These are phyloP conservation scores for Nothocercus julius DNA, from an alignment of 2,113 vertebrate genomes.

Conservation along the genomic window DNA sequence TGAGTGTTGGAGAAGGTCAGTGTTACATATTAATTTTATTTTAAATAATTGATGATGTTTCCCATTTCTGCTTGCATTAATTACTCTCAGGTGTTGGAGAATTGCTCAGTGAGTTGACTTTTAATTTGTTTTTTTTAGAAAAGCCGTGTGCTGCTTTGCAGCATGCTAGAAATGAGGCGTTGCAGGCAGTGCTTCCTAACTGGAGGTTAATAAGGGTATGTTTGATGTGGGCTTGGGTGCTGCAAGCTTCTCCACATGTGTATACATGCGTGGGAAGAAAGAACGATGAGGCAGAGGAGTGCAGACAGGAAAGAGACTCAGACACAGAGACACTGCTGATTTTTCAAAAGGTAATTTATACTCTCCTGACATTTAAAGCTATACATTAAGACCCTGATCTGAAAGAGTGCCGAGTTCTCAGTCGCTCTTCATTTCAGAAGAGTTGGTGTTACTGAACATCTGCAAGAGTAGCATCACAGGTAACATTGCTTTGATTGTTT, in stretches of 20 bases:
- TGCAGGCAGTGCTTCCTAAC: conserved; percentile 36
- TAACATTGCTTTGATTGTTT: neutral
- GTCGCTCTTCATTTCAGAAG: neutral
- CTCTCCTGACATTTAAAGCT: neutral
- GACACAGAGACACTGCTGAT: neutral
- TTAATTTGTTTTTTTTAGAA: conserved; percentile 68
- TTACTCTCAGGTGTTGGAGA: conserved; percentile 78
- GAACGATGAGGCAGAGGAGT: neutral
- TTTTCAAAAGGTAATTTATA: neutral
- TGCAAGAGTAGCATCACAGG: neutral
- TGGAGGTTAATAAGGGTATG: conserved; percentile 61
- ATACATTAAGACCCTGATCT: neutral
- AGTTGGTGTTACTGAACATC: neutral
- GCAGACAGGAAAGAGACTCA: neutral
- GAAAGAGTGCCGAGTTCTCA: neutral
- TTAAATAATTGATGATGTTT: conserved; percentile 81
- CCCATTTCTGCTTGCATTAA: conserved; percentile 76
- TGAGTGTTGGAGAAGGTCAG: conserved; percentile 71
- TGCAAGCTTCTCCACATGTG: neutral
- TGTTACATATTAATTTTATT: conserved; percentile 78
- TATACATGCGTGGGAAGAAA: neutral
- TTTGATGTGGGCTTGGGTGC: neutral
- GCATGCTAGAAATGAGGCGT: conserved; percentile 29
- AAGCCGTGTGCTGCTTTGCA: conserved; percentile 44
- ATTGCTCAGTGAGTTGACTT: conserved; percentile 67